Base-by-base conservation (phyloP, 2,888 invertebrate genomes). In the Drosophila ezoana region DNA sequence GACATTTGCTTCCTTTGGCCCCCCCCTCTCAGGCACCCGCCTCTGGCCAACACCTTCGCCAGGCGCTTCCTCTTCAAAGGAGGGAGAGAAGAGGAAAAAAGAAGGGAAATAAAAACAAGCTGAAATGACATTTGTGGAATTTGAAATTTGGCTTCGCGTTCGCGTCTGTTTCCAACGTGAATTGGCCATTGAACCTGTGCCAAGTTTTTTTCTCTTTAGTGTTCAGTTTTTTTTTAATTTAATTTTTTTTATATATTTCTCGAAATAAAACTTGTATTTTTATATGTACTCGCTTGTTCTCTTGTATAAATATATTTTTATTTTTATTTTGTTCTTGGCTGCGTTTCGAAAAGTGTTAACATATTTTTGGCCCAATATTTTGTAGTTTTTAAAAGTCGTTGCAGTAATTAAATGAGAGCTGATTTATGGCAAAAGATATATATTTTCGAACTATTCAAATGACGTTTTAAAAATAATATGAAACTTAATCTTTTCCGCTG, bases 101-200 rank as follows among this genome's bases (percentile, higher is more conserved):
- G 6, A 43, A 28, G 11, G 3, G 5, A 41, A 20, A 14, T 1
- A 40, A 40, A 14, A 41, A 52, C 20, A 28, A 40, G 28, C 79
- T 57, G 66, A 75, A 85, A 75, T 87, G 86, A 85, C 86, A 84
- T 84, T 84, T 84, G 88, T 82, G 88, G 84, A 84, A 87, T 84
- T 82, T 85, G 63, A 82, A 87, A 84, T 75, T 82, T 70, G 79
- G 68, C 72, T 84, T 87, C 61, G 37, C 20, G 20, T 28, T 28
- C 8, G 8, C 32, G 23, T 40, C n/a, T 18, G 18, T 18, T 18
- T 18, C 2, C 18, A 18, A 18, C 18, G 18, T n/a, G n/a, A n/a
- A 18, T 82, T 89, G 90, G 89, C 81, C 90, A 89, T 90, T 90
- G 90, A 90, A 90, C 90, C 77, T 83, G 69, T 90, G 90, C 90